A percentile compares a stretch with the other conserved stretches of the same genome.
phyloP scores from a whole-genome alignment of 2,113 vertebrate species.

The Cyphomyrus discorhynchus region DNA sequence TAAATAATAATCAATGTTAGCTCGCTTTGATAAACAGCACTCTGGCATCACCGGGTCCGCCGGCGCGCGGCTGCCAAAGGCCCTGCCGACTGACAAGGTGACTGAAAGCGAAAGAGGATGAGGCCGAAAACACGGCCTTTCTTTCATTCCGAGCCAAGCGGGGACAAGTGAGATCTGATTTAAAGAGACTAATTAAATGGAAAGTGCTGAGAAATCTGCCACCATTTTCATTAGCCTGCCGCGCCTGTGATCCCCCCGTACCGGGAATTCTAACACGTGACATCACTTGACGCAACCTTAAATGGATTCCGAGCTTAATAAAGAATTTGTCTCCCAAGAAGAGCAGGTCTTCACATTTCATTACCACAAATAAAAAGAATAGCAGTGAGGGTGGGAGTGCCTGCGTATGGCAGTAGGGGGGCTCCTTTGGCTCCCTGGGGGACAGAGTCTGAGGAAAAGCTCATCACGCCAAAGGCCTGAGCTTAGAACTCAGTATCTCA shows the following conservation, averaged over 20 bases:
- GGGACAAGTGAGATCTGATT: constrained; percentile 10
- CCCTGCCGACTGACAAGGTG: not conserved
- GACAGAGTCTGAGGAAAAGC: not conserved
- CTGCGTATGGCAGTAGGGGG: not conserved
- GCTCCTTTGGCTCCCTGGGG: not conserved
- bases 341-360: not conserved
- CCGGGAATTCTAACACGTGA: not conserved
- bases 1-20: constrained; percentile 16
- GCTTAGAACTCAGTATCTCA: not conserved
- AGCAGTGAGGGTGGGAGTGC: not conserved
- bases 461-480: not conserved
- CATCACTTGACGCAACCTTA: not conserved
- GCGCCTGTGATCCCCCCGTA: not conserved
- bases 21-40: not conserved
- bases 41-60: not conserved
- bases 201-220: not conserved
- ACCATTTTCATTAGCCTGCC: not conserved
- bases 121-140: not conserved
- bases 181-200: constrained; percentile 2
- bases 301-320: not conserved
- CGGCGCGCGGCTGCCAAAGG: not conserved
- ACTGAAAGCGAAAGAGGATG: not conserved
- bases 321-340: not conserved
- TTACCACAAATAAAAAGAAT: not conserved
- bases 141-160: not conserved